Conservation (phyloP, 2,797 vertebrate species). For the Myiotriccus ornatus region DNA sequence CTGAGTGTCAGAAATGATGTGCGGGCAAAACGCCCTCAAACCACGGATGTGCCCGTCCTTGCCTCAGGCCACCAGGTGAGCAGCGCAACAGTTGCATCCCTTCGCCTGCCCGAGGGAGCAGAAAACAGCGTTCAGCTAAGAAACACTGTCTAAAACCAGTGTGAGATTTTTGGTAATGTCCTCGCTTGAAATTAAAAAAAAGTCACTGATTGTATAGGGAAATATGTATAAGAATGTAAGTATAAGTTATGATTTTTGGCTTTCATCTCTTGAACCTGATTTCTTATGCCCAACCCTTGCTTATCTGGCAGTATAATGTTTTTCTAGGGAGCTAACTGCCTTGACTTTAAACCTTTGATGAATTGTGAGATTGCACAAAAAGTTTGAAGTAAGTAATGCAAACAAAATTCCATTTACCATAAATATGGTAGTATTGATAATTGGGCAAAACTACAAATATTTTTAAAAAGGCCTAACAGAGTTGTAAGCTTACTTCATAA, state of each 20-base stretch:
- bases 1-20: fast-evolving
- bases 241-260: background rate
- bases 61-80: background rate
- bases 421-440: background rate
- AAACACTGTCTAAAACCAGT: background rate
- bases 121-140: background rate
- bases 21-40: background rate
- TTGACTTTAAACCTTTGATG: background rate
- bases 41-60: background rate
- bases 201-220: background rate
- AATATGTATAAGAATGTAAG: fast-evolving
- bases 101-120: background rate
- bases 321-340: background rate
- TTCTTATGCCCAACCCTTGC: background rate
- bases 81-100: background rate
- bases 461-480: background rate
- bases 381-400: background rate
- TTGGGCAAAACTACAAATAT: background rate
- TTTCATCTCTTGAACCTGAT: background rate
- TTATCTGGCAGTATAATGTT: background rate
- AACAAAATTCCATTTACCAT: background rate
- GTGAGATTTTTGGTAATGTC: background rate
- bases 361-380: background rate
- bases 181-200: background rate
- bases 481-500: background rate